A percentile compares a stretch with the other conserved stretches of the same genome.
phyloP scores from a whole-genome alignment of 2,113 vertebrate genomes.

The Xiphophorus hellerii region DNA sequence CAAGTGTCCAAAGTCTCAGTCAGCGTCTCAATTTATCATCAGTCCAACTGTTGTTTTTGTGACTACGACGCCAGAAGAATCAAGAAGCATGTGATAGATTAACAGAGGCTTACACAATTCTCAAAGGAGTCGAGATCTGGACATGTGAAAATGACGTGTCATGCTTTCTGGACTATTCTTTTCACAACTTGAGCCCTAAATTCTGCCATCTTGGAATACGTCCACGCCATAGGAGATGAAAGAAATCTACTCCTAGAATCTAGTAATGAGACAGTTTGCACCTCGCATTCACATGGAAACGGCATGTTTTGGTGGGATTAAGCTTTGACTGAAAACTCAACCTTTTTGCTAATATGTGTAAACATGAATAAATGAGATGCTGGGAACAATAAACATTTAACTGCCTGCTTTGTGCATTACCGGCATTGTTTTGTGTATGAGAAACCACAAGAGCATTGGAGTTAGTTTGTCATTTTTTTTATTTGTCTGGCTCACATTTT shows the following conservation, averaged over 20 bases:
- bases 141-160: neutral
- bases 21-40: constrained; percentile 32
- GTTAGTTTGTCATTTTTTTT: too few relatives aligned
- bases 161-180: neutral
- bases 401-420: too few relatives aligned
- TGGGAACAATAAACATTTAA: too few relatives aligned
- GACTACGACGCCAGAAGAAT: constrained; percentile 23
- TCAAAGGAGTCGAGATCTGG: constrained; percentile 12
- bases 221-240: neutral
- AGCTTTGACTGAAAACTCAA: neutral
- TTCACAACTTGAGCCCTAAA: neutral
- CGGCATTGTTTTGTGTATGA: too few relatives aligned
- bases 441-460: too few relatives aligned
- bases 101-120: neutral
- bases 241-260: neutral
- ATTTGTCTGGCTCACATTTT: too few relatives aligned
- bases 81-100: constrained; percentile 5
- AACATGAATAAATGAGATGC: too few relatives aligned
- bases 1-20: constrained; percentile 28
- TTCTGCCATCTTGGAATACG: neutral
- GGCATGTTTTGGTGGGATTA: neutral
- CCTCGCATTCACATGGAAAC: neutral
- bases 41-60: constrained; percentile 41
- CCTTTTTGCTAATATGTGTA: neutral
- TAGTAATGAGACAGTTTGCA: neutral